Evolutionary conservation across 2,888 invertebrate species (phyloP).

Genomic region (Pammene fasciana): DNA sequence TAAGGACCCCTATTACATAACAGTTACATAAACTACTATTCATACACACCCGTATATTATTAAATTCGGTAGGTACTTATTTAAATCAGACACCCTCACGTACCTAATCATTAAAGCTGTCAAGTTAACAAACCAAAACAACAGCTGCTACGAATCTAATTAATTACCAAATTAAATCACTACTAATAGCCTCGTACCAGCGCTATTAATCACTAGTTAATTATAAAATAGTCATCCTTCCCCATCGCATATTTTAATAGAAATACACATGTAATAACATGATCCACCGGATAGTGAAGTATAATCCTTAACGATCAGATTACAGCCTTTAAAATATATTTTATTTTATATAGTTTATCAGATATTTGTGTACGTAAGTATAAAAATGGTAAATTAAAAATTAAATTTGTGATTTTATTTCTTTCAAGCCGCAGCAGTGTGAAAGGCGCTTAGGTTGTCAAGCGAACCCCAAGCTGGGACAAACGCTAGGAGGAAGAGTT

Average conservation of each 20-base stretch:
- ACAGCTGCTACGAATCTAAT: conserved; percentile 24
- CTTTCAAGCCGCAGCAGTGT: too few relatives aligned
- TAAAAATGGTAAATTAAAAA: too few relatives aligned
- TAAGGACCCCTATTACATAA: too few relatives aligned
- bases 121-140: conserved; percentile 3
- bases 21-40: too few relatives aligned
- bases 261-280: background rate
- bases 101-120: background rate
- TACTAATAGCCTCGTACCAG: conserved; percentile 11
- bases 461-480: too few relatives aligned
- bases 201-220: conserved; percentile 17
- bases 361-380: too few relatives aligned
- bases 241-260: background rate
- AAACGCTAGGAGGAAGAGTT: too few relatives aligned
- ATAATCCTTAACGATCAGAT: background rate
- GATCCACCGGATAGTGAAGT: background rate
- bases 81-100: background rate
- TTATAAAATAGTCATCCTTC: conserved; percentile 18
- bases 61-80: too few relatives aligned
- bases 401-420: too few relatives aligned
- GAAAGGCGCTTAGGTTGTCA: too few relatives aligned
- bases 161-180: conserved; percentile 34
- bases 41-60: too few relatives aligned
- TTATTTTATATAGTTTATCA: too few relatives aligned
- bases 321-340: background rate